A percentile compares a stretch with the other conserved stretches of the same genome.
Conservation (phyloP, 2,797 vertebrate species). For the Lateolabrax maculatus region DNA sequence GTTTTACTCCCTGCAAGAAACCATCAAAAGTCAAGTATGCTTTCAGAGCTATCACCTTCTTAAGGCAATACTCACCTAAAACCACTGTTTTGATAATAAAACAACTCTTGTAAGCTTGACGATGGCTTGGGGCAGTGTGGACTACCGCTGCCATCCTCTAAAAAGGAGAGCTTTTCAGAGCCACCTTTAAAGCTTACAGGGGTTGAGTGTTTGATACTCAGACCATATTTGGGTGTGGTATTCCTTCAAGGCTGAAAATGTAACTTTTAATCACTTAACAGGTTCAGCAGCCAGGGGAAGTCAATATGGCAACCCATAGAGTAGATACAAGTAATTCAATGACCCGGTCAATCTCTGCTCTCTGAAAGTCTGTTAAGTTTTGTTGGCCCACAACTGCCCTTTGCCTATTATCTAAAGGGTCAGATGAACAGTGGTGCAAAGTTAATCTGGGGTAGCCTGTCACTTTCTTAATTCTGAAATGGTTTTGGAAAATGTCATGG, state of each 20-base stretch:
- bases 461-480: constrained; percentile 15
- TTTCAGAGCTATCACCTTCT: neutral
- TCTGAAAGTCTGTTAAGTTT: constrained; percentile 35
- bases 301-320: constrained; percentile 24
- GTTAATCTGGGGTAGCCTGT: constrained; percentile 30
- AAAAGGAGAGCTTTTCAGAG: constrained; percentile 18
- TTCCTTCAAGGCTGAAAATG: constrained; percentile 18
- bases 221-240: constrained; percentile 25
- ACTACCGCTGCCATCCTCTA: neutral
- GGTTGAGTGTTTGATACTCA: constrained; percentile 15
- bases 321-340: constrained; percentile 30
- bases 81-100: neutral
- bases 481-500: constrained; percentile 36
- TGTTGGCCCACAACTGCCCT: constrained; percentile 39
- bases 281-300: constrained; percentile 4
- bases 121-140: neutral
- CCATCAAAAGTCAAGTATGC: neutral
- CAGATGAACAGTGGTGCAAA: constrained; percentile 16
- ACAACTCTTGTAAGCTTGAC: neutral
- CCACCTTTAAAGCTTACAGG: constrained; percentile 8
- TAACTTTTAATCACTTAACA: constrained; percentile 16
- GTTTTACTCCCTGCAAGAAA: neutral
- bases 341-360: constrained; percentile 39
- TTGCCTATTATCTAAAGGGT: constrained; percentile 37
- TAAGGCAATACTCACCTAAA: neutral